A percentile compares a stretch with the other conserved stretches of the same genome.
Evolutionary conservation across 2,113 vertebrate genomes (phyloP).

Genomic region (Willisornis vidua): DNA sequence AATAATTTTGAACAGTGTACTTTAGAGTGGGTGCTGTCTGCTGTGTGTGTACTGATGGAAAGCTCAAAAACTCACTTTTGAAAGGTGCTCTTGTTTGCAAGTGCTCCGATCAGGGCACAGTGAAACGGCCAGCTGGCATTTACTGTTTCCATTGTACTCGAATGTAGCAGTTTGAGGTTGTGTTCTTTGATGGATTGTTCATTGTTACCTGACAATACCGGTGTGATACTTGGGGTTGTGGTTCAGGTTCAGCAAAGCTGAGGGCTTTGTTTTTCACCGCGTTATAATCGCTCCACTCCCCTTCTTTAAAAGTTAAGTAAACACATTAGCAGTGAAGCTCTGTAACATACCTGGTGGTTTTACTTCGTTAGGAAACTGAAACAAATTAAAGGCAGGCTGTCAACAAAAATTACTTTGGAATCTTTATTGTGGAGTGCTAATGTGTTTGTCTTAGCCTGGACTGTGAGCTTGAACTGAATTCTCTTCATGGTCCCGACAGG

Average conservation of each 20-base stretch:
- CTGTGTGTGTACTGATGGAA: background rate
- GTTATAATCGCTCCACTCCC: background rate
- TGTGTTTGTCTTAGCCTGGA: background rate
- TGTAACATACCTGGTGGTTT: background rate
- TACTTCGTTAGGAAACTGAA: background rate
- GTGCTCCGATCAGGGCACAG: background rate
- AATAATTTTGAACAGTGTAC: background rate
- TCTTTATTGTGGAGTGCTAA: background rate
- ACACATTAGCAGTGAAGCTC: background rate
- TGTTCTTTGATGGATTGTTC: slow-evolving; percentile 15
- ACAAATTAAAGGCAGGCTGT: background rate
- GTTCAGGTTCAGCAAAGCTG: slow-evolving; percentile 26
- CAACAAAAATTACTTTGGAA: background rate
- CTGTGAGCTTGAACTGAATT: background rate
- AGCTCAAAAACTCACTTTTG: background rate
- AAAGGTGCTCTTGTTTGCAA: background rate
- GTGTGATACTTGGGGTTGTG: background rate
- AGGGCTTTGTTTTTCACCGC: background rate
- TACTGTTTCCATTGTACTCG: background rate
- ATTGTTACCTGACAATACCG: background rate
- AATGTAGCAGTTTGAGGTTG: background rate
- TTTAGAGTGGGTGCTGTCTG: background rate
- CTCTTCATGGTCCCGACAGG: background rate
- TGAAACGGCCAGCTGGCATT: background rate
- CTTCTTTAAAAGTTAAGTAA: slow-evolving; percentile 27